A percentile compares a stretch with the other conserved stretches of the same genome.
Evolutionary conservation across 2,888 invertebrate species (phyloP).

Genomic region (Scaptomyza caliginosa): DNA sequence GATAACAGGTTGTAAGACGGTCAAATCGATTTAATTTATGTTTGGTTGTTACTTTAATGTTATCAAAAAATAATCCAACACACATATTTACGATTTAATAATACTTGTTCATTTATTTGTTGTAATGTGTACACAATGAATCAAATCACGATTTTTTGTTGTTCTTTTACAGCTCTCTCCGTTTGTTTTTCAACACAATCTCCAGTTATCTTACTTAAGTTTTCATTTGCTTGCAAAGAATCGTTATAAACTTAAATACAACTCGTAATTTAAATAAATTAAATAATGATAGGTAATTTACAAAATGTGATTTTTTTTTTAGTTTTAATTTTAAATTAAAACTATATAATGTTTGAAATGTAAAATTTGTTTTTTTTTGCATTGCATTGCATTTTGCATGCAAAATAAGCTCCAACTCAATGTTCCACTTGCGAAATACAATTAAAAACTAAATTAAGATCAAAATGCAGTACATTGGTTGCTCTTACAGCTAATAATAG

Average conservation of each 20-base stretch:
- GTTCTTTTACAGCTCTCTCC: slow-evolving; percentile 54
- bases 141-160: slow-evolving; percentile 68
- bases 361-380: slow-evolving; percentile 9
- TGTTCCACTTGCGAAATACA: slow-evolving; percentile 13
- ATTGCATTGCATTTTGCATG: slow-evolving; percentile 7
- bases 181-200: slow-evolving; percentile 49
- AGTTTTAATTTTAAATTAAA: slow-evolving; percentile 48
- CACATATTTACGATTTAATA: slow-evolving; percentile 63
- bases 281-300: slow-evolving; percentile 57
- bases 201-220: slow-evolving; percentile 44
- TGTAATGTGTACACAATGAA: slow-evolving; percentile 71
- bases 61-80: not conserved
- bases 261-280: slow-evolving; percentile 43
- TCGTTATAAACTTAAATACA: slow-evolving; percentile 40
- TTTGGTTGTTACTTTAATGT: not conserved
- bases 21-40: not conserved
- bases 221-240: slow-evolving; percentile 47
- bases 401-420: slow-evolving; percentile 14
- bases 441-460: slow-evolving; percentile 20
- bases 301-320: slow-evolving; percentile 43
- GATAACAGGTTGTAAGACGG: not conserved
- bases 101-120: slow-evolving; percentile 73
- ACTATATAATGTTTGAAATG: slow-evolving; percentile 29
- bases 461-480: slow-evolving; percentile 35
- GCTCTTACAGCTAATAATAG: slow-evolving; percentile 34